Conservation (phyloP, 2,113 vertebrate genomes). For the Calyptommatus sinebrachiatus region DNA sequence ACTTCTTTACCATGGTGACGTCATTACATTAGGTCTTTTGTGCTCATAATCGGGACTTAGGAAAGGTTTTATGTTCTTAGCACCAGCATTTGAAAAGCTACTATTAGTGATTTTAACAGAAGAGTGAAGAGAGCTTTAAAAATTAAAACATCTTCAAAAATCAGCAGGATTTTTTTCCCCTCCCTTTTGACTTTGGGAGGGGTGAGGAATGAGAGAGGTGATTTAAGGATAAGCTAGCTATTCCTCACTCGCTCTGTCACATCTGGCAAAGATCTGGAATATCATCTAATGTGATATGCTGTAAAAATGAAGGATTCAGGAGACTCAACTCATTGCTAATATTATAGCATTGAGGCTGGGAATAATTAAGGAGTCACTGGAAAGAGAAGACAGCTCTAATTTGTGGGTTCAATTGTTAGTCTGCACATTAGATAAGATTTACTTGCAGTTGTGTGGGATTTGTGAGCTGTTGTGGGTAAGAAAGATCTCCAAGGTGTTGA, state of each 20-base stretch:
- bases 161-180: conserved; percentile 54
- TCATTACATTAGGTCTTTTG: conserved; percentile 42
- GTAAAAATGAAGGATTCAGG: conserved; percentile 43
- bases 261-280: conserved; percentile 54
- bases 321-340: conserved; percentile 35
- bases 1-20: conserved; percentile 43
- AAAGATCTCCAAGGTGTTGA: neutral
- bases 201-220: conserved; percentile 43
- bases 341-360: conserved; percentile 47
- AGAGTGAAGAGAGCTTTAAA: conserved; percentile 45
- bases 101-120: conserved; percentile 54
- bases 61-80: conserved; percentile 62
- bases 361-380: conserved; percentile 36
- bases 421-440: conserved; percentile 42
- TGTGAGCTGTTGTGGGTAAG: neutral
- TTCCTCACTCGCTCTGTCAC: conserved; percentile 44
- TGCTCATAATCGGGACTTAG: conserved; percentile 51
- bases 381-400: conserved; percentile 21
- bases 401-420: conserved; percentile 44
- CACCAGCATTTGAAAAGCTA: conserved; percentile 52
- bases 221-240: conserved; percentile 57
- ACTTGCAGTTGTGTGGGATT: neutral
- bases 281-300: conserved; percentile 45
- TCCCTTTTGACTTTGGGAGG: conserved; percentile 41
- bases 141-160: conserved; percentile 47